Percentiles rank a stretch among this genome's conserved stretches.
phyloP scores from a whole-genome alignment of 2,113 vertebrate genomes.

The Xyliphius kryptos region DNA sequence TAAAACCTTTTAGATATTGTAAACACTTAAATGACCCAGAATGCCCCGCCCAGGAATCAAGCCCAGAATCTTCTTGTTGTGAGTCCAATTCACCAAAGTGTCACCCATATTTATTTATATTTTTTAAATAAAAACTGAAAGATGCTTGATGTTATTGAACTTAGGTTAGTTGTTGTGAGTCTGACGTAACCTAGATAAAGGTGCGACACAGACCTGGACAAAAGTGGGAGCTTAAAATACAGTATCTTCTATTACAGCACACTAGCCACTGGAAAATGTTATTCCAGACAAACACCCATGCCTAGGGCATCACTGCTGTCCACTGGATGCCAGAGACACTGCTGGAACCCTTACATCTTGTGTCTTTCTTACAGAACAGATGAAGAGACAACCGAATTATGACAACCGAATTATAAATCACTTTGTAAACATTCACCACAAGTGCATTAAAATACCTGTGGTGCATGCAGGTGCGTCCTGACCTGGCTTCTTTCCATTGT shows the following conservation, averaged over 20 bases:
- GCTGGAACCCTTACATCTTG: not conserved
- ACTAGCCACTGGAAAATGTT: too few species aligned
- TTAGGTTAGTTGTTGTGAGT: too few species aligned
- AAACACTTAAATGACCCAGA: not conserved
- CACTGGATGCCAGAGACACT: too few species aligned
- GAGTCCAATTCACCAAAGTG: not conserved
- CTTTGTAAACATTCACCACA: not conserved
- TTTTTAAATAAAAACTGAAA: too few species aligned
- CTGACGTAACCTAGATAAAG: too few species aligned
- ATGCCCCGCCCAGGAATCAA: too few species aligned
- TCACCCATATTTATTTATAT: too few species aligned
- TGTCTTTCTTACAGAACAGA: not conserved
- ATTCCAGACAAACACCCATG: not conserved
- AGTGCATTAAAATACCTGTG: not conserved
- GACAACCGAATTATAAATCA: not conserved
- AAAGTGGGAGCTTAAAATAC: too few species aligned
- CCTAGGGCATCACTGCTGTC: too few species aligned
- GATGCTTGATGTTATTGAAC: too few species aligned
- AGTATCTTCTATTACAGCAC: too few species aligned
- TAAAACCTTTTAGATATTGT: not conserved
- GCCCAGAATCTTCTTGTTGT: not conserved
- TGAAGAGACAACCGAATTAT: not conserved
- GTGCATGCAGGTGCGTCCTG: not conserved
- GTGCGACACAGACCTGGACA: too few species aligned
- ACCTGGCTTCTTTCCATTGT: not conserved